Conservation (phyloP, 1,140 invertebrate species). For the Bombus affinis region DNA sequence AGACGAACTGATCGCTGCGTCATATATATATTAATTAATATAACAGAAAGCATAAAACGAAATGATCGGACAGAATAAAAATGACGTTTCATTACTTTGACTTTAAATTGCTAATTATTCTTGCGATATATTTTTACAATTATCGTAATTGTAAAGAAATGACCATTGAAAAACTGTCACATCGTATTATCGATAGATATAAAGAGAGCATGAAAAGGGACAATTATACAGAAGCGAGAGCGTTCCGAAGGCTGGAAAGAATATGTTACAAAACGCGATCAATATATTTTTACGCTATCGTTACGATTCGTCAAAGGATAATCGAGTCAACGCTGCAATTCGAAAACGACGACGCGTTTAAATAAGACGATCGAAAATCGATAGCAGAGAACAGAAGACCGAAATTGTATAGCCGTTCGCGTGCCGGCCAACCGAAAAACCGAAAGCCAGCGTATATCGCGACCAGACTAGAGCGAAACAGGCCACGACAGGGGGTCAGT, state of each 20-base stretch:
- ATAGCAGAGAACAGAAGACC: background rate
- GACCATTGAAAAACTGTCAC: too few relatives aligned
- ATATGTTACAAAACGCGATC: too few relatives aligned
- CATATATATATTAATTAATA: background rate
- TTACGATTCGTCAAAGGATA: background rate
- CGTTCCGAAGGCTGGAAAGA: too few relatives aligned
- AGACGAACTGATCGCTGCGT: too few relatives aligned
- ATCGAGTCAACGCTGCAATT: background rate
- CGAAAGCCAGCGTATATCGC: slow-evolving; percentile 2
- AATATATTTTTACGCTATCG: background rate
- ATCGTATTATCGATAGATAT: accelerated
- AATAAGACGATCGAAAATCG: background rate
- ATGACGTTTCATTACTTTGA: accelerated
- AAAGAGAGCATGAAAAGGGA: too few relatives aligned
- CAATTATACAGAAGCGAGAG: too few relatives aligned
- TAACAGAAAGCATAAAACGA: background rate
- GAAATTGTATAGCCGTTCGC: background rate
- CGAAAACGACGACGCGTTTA: background rate
- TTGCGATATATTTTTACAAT: too few relatives aligned
- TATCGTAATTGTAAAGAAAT: too few relatives aligned
- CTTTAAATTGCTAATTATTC: too few relatives aligned
- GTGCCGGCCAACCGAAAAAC: background rate
- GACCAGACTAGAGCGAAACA: slow-evolving; percentile 1
- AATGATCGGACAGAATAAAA: background rate
- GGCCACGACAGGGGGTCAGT: slow-evolving; percentile 1